These are phyloP conservation scores for zebrafish (Danio rerio) DNA, from an alignment of 2,113 vertebrate species.

Conservation along the genomic window GRCz12tu NC_133199.1:4977501-4978000, in stretches of 20 bases:
- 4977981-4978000: constrained; percentile 40
- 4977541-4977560: no score
- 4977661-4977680: background rate
- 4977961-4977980: constrained; percentile 43
- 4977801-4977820: constrained; percentile 79
- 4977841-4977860: constrained; percentile 58
- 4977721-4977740: constrained; percentile 50
- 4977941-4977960: constrained; percentile 17
- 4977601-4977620: background rate
- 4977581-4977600: background rate
- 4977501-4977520: no score
- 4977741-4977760: constrained; percentile 54
- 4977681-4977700: constrained; percentile 29
- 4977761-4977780: constrained; percentile 68
- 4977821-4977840: constrained; percentile 66
- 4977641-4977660: background rate
- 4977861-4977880: constrained; percentile 22
- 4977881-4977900: constrained; percentile 17
- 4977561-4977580: no score
- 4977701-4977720: no score
- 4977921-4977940: constrained; percentile 37
- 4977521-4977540: no score
- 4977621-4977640: background rate
- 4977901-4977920: constrained; percentile 35
- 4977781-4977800: constrained; percentile 57